Evolutionary conservation across 2,113 vertebrate species (phyloP).

Genomic region (Gadus chalcogrammus): DNA sequence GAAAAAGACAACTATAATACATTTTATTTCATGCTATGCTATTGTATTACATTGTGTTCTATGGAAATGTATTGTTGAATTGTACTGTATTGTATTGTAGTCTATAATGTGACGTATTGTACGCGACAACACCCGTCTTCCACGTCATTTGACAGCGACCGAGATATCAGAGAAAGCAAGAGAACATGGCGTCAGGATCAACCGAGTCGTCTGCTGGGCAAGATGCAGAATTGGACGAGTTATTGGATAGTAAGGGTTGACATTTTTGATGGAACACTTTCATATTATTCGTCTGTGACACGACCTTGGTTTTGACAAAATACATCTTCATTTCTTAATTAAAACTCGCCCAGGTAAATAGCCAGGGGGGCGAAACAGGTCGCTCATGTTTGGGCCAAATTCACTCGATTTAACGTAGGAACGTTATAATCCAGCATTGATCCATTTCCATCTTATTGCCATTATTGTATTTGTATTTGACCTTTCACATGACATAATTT

Average conservation of each 20-base stretch:
- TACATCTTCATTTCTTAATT: not conserved
- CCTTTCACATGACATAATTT: not conserved
- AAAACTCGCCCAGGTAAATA: not conserved
- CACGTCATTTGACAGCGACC: conserved; percentile 50
- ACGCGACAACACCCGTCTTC: conserved; percentile 18
- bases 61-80: not conserved
- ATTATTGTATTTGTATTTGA: not conserved
- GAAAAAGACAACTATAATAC: not conserved
- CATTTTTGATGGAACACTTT: not conserved
- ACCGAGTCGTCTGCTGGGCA: conserved; percentile 38
- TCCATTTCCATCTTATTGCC: not conserved
- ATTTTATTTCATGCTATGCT: conserved; percentile 1
- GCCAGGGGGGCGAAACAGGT: not conserved
- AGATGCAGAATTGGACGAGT: conserved; percentile 73
- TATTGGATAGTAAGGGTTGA: conserved; percentile 72
- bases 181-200: conserved; percentile 67
- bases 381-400: not conserved
- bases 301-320: not conserved
- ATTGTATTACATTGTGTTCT: not conserved
- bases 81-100: not conserved
- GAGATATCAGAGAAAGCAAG: conserved; percentile 15
- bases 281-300: not conserved
- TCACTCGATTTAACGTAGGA: not conserved
- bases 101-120: not conserved
- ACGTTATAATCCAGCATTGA: not conserved